Evolutionary conservation across 2,797 vertebrate genomes (phyloP).

Genomic region (Sarcoramphus papa): DNA sequence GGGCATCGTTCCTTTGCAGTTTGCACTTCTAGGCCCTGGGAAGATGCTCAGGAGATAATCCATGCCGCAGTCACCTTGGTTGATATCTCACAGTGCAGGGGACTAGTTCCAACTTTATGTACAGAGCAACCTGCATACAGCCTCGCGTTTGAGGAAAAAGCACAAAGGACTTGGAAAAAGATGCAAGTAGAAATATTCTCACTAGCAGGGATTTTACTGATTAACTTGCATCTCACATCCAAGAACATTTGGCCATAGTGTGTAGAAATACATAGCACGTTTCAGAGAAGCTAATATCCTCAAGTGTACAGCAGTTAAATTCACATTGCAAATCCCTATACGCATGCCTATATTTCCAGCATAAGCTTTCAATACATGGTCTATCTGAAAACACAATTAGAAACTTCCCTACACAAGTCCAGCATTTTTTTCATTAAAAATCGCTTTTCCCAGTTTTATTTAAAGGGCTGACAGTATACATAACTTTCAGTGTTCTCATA

Average conservation of each 20-base stretch:
- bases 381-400: not conserved
- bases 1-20: not conserved
- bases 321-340: not conserved
- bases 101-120: not conserved
- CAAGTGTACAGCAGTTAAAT: not conserved
- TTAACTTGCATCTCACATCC: not conserved
- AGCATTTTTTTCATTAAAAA: not conserved
- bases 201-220: not conserved
- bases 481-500: not conserved
- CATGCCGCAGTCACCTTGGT: not conserved
- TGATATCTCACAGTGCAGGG: not conserved
- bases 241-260: rapidly evolving
- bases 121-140: not conserved
- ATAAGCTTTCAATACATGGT: not conserved
- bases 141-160: not conserved
- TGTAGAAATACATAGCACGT: rapidly evolving
- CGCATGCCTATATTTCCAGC: rapidly evolving
- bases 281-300: not conserved
- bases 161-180: not conserved
- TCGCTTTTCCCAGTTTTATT: not conserved
- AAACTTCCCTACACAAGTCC: not conserved
- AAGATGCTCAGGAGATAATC: not conserved
- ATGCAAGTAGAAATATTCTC: not conserved
- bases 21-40: not conserved
- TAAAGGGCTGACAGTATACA: not conserved